Percentiles rank a stretch among this genome's conserved stretches.
phyloP scores from a whole-genome alignment of 2,113 vertebrate genomes.

The Ploceus nigricollis region DNA sequence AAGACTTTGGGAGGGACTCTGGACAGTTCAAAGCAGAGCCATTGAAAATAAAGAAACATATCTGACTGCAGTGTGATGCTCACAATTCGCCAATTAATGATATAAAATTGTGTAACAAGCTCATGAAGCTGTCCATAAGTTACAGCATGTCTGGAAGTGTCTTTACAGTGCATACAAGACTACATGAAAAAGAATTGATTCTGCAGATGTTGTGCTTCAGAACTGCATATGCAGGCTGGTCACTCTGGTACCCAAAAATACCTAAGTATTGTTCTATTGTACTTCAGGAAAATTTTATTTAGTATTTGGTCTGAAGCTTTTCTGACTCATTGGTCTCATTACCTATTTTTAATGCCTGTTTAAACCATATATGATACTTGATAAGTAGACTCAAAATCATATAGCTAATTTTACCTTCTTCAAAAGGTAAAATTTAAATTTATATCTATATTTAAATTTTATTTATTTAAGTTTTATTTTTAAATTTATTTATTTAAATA shows the following conservation, averaged over 20 bases:
- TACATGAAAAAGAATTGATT: not conserved
- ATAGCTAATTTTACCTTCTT: slow-evolving; percentile 17
- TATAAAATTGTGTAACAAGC: not conserved
- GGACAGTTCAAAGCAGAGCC: not conserved
- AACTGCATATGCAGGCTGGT: not conserved
- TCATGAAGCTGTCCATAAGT: not conserved
- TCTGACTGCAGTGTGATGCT: not conserved
- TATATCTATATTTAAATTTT: too few species aligned
- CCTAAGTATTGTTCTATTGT: not conserved
- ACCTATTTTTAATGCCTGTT: not conserved
- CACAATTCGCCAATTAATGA: not conserved
- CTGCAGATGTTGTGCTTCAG: not conserved
- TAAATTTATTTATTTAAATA: too few species aligned
- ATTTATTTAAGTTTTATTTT: too few species aligned
- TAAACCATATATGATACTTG: not conserved
- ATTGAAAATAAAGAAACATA: not conserved
- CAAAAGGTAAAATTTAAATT: too few species aligned
- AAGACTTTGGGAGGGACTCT: not conserved
- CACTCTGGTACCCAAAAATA: not conserved
- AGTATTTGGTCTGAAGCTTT: not conserved
- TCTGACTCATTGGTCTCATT: not conserved
- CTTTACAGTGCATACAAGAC: not conserved
- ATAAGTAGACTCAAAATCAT: not conserved
- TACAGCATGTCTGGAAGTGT: not conserved
- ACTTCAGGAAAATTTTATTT: not conserved